A percentile compares a stretch with the other conserved stretches of the same genome.
These are phyloP conservation scores for Drosophila ochracea DNA, from an alignment of 2,888 invertebrate genomes.

Conservation along the genomic window DNA sequence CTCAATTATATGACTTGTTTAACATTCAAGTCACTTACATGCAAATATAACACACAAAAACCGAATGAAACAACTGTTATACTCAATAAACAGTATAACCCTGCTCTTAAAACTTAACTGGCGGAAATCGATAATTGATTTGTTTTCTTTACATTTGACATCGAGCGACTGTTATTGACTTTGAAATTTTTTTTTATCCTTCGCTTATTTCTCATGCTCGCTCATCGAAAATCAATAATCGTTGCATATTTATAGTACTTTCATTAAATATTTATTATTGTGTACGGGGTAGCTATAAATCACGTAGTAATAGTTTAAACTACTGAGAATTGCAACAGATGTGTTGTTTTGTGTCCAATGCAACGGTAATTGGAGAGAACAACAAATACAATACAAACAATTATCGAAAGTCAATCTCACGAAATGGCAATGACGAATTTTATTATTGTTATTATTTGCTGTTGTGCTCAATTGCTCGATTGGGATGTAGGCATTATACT, in stretches of 20 bases:
- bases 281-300: constrained; percentile 26
- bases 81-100: not conserved
- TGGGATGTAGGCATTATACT: constrained; percentile 11
- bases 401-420: constrained; percentile 22
- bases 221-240: constrained; percentile 10
- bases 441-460: not conserved
- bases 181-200: not conserved
- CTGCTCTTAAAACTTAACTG: not conserved
- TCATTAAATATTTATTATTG: not conserved
- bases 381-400: not conserved
- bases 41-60: not conserved
- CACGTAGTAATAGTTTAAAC: constrained; percentile 45
- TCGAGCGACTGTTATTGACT: not conserved
- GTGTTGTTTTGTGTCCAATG: constrained; percentile 18
- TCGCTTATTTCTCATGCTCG: not conserved
- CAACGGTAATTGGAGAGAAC: constrained; percentile 13
- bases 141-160: not conserved
- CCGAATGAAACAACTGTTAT: not conserved
- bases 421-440: not conserved
- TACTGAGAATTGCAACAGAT: constrained; percentile 53
- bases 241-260: constrained; percentile 4
- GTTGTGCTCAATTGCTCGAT: constrained; percentile 20
- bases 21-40: constrained; percentile 26
- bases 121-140: constrained; percentile 3
- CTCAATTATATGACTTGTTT: constrained; percentile 56